phyloP scores from a whole-genome alignment of 2,888 invertebrate species.

The Drosophila fungiperda region DNA sequence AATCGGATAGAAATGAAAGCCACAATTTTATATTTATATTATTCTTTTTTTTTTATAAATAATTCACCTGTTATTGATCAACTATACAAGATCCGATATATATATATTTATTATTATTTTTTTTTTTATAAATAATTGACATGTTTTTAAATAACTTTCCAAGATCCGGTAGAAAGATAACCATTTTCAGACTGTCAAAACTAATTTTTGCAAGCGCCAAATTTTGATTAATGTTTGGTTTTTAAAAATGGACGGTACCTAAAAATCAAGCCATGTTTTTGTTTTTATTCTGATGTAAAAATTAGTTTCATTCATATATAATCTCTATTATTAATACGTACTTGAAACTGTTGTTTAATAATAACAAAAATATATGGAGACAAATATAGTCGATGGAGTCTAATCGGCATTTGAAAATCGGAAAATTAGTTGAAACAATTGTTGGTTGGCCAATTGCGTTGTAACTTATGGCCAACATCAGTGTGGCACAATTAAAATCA shows the following conservation, averaged over 20 bases:
- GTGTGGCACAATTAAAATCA: constrained; percentile 81
- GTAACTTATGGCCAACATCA: constrained; percentile 78
- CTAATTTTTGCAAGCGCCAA: neutral
- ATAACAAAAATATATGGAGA: neutral
- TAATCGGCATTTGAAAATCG: constrained; percentile 27
- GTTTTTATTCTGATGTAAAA: neutral
- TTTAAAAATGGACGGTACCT: neutral
- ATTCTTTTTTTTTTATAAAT: neutral
- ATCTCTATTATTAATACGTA: neutral
- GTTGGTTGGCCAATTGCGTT: constrained; percentile 54
- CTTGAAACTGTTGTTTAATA: constrained; percentile 20
- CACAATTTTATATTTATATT: neutral
- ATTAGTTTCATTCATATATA: too few species aligned
- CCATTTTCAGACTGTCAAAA: neutral
- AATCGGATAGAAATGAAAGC: neutral
- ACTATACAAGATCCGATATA: neutral
- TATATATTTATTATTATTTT: too few species aligned
- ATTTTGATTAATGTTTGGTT: neutral
- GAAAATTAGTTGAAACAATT: constrained; percentile 40
- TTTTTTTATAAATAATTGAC: neutral
- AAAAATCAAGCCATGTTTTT: neutral
- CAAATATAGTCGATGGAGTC: neutral
- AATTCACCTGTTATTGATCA: neutral
- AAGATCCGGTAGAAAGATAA: neutral
- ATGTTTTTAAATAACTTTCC: neutral